Evolutionary conservation across 1,140 invertebrate genomes (phyloP).

Genomic region (Brachionus asplanchnoidis): DNA sequence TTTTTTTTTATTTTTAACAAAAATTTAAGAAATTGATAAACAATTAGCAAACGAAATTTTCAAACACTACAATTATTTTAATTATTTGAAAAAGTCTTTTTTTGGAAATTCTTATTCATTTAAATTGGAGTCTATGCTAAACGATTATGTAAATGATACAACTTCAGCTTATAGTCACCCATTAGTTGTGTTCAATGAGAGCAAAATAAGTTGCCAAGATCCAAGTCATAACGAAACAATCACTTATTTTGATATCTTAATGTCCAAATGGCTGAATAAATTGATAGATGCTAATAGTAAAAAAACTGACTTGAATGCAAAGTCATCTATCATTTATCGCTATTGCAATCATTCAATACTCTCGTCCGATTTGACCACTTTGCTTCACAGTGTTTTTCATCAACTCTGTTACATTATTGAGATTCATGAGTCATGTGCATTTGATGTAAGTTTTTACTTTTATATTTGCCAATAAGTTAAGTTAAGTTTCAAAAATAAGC

Average conservation of each 20-base stretch:
- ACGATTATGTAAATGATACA: constrained; percentile 16
- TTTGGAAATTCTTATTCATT: not conserved
- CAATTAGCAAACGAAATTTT: constrained; percentile 2
- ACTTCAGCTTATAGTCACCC: not conserved
- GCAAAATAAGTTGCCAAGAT: not conserved
- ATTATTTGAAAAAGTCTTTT: not conserved
- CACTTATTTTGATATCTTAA: not conserved
- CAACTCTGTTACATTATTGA: constrained; percentile 21
- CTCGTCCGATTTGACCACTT: constrained; percentile 19
- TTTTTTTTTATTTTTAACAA: not conserved
- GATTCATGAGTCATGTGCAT: constrained; percentile 33
- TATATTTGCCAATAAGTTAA: no score
- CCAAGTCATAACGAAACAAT: not conserved
- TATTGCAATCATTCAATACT: constrained; percentile 16
- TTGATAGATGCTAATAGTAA: not conserved
- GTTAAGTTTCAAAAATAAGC: no score
- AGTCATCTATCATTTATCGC: constrained; percentile 1
- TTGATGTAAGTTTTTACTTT: constrained; percentile 13
- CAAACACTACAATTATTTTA: constrained; percentile 20
- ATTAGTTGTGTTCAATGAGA: not conserved
- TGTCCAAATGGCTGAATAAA: constrained; percentile 22
- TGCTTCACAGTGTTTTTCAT: constrained; percentile 30
- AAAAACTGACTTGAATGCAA: not conserved
- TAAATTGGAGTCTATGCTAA: not conserved
- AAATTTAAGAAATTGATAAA: constrained; percentile 25